Base-by-base conservation (phyloP, 2,888 invertebrate species). In the Brenthis ino region DNA sequence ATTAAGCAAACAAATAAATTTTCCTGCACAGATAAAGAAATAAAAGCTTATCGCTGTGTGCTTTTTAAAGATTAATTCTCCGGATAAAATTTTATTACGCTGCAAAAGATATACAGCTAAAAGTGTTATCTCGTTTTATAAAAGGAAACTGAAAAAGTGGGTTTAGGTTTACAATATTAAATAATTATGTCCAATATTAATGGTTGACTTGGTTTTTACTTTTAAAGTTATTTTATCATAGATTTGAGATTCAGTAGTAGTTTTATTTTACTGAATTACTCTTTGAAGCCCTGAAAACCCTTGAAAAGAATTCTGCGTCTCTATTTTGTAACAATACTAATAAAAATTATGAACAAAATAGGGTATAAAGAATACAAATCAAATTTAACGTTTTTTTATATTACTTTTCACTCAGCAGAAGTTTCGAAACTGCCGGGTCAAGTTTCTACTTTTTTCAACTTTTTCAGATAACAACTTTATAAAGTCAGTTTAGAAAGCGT, bases 21-120 rank as follows among this genome's bases (percentile, higher is more conserved):
- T 14, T 14, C 20, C 14, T 28, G 12, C 43, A 56, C 47, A 64
- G 20, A 43, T 37, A 64, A 68, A 43, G 82, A 82, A 89, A 89
- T 85, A 89, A 91, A 88, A 86, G 88, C 51, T 58, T 48, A 58
- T 51, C 50, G 50, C 37, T 55, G 37, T 54, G 80, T 82, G 88
- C 89, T 83, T 90, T 89, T 87, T 87, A 77, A 82, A 90, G 91
- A 91, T 91, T 92, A 89, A 92, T 91, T 89, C 86, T 84, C 82
- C 79, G 84, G 91, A 92, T 91, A 83, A 86, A 85, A 81, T 84
- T 79, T 81, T 85, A 60, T 60, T 50, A 50, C 60, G 12, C 50
- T 60, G 50, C 48, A 50, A 60, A 60, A 60, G 60, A 60, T 50
- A 60, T 33, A 60, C 50, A 60, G 60, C 16, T 24, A 50, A 50